Evolutionary conservation across 2,113 vertebrate species (phyloP), one percentile per base, ranked within the genome.

Genomic region (Eptesicus fuscus): DNA sequence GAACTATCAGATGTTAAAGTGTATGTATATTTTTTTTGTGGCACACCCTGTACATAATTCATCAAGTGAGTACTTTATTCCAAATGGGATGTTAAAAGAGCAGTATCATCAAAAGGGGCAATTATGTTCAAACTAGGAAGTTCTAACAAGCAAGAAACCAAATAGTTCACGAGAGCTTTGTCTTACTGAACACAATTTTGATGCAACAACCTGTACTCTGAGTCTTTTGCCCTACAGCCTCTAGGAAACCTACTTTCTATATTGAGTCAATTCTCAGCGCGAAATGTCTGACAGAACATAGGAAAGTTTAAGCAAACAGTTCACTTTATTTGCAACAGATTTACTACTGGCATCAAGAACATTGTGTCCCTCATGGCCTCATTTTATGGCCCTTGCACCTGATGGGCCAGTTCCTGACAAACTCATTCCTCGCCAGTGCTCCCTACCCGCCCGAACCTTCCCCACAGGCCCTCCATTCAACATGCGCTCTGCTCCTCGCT

Each of bases 231-330:
- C 35, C 59, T 96, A 20, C 11, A 89, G 90, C 93, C 82, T 95
- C 51, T 14, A 70, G 86, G 90, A 44, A 79, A 76, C 35, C 47
- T 94, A 40, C 37, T 96, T 93, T 95, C 93, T 96, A 67, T 85
- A 92, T 94, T 83, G 89, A 85, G 69, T 89, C 95, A 79, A 37
- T 83, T 93, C 76, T 69, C 83, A 25, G 63, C 2, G 0, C 71
- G 96, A 90, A 94, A 96, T 90, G 70, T 89, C 95, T 96, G 93
- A 88, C 23, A 93, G 93, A 90, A 96, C 95, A 95, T 11, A 47
- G 96, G 93, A 87, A 97, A 96, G 83, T 97, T 95, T 97, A 98
- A 97, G 61, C 93, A 97, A 98, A 96, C 94, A 97, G 82, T 95
- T 96, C 93, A 87, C 92, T 95, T 97, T 97, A 98, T 96, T 96